A percentile compares a stretch with the other conserved stretches of the same genome.
These are phyloP conservation scores for Halocaridina rubra DNA, from an alignment of 2,888 invertebrate genomes.

Conservation along the genomic window DNA sequence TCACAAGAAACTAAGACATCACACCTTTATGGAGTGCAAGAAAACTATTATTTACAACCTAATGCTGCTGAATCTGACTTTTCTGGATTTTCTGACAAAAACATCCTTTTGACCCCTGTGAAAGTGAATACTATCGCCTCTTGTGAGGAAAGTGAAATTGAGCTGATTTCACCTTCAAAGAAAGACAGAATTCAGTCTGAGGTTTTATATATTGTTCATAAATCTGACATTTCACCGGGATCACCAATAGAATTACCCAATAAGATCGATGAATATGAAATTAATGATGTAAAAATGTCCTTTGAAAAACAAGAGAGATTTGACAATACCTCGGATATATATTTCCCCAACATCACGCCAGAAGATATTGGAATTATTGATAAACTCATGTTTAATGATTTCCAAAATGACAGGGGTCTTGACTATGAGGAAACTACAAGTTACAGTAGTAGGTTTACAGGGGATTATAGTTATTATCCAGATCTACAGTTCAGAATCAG, in stretches of 20 bases:
- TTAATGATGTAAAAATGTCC: no score
- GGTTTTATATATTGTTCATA: no score
- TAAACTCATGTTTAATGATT: slow-evolving; percentile 30
- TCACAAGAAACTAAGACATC: not conserved
- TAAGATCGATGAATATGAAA: no score
- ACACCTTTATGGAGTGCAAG: not conserved
- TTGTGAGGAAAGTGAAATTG: slow-evolving; percentile 35
- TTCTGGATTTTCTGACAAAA: not conserved
- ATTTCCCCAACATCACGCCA: slow-evolving; percentile 9
- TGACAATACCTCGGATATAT: no score
- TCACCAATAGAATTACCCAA: no score
- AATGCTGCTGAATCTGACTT: not conserved
- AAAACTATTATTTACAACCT: not conserved
- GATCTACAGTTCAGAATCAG: no score
- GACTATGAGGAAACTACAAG: no score
- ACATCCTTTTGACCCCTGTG: not conserved
- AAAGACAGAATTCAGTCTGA: no score
- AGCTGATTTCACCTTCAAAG: slow-evolving; percentile 36
- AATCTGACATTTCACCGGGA: not conserved
- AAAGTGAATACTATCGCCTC: slow-evolving; percentile 18
- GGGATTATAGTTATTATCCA: no score
- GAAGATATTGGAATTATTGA: slow-evolving; percentile 32
- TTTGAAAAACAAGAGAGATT: no score
- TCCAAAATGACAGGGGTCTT: no score
- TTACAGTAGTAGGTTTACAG: no score